Conservation (phyloP, 2,113 vertebrate genomes). For the Fulica atra region DNA sequence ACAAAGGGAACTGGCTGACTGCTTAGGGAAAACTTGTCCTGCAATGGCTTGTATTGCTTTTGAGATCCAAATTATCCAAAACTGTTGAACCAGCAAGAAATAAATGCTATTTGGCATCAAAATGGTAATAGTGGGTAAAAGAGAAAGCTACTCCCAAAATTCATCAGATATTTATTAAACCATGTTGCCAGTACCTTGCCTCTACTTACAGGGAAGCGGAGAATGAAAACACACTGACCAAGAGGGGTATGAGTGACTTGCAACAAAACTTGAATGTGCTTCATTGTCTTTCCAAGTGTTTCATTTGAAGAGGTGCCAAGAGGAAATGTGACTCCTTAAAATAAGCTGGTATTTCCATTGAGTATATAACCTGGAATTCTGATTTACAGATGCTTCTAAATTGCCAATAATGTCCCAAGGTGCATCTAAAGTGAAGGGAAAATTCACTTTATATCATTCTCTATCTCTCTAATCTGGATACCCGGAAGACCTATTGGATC, state of each 20-base stretch:
- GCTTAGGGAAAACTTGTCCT: not conserved
- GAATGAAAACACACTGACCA: not conserved
- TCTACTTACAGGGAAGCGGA: not conserved
- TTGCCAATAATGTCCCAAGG: not conserved
- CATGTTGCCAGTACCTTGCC: not conserved
- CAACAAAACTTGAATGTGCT: not conserved
- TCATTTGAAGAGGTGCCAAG: not conserved
- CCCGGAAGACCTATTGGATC: not conserved
- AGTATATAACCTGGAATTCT: not conserved
- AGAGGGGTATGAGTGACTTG: not conserved
- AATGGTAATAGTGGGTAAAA: not conserved
- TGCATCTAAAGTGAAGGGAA: not conserved
- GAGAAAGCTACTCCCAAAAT: not conserved
- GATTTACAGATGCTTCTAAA: not conserved
- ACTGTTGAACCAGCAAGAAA: not conserved
- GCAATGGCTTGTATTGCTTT: not conserved
- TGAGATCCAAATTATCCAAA: not conserved
- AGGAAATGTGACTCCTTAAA: not conserved
- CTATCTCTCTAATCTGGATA: fast-evolving
- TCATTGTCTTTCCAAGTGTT: not conserved
- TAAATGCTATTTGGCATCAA: not conserved
- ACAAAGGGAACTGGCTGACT: not conserved
- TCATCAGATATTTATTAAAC: not conserved
- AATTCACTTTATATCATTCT: not conserved
- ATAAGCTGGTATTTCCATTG: not conserved